phyloP scores from a whole-genome alignment of 2,113 vertebrate species.

The Leucopsar rothschildi region DNA sequence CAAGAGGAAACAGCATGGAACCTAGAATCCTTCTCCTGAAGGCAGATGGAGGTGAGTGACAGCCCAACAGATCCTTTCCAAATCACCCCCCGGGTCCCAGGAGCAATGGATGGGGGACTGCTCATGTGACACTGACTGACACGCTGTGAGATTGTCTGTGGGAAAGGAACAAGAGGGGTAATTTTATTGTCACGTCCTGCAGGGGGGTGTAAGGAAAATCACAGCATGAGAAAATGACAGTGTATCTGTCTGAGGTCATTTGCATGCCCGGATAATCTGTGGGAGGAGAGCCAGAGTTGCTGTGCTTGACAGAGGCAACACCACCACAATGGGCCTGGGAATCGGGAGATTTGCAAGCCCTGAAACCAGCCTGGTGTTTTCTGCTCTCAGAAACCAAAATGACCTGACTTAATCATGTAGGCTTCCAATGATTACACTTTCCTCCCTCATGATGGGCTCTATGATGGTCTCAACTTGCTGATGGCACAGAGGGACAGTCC shows the following conservation, averaged over 20 bases:
- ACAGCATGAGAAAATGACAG: constrained; percentile 61
- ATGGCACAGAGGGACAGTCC: neutral
- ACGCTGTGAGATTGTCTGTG: constrained; percentile 13
- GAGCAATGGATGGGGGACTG: neutral
- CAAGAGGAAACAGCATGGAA: constrained; percentile 4
- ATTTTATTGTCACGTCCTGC: constrained; percentile 61
- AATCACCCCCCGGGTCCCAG: neutral
- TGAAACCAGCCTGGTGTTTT: neutral
- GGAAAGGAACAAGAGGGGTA: constrained; percentile 50
- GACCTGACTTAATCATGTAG: neutral
- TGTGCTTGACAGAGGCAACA: constrained; percentile 7
- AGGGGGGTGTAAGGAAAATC: constrained; percentile 51
- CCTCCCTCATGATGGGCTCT: neutral
- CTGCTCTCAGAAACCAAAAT: neutral
- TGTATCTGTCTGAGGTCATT: constrained; percentile 51
- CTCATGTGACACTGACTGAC: constrained; percentile 11
- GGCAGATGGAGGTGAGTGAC: constrained; percentile 20
- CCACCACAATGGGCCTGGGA: neutral
- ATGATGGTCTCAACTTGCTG: neutral
- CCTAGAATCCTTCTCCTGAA: neutral
- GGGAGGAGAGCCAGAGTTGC: constrained; percentile 25
- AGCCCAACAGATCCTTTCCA: constrained; percentile 14
- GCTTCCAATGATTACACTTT: neutral
- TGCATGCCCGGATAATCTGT: constrained; percentile 46
- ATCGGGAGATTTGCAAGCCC: neutral